Evolutionary conservation across 2,797 vertebrate species (phyloP), one percentile per base, ranked within the genome.

Genomic region (Semaprochilodus insignis): DNA sequence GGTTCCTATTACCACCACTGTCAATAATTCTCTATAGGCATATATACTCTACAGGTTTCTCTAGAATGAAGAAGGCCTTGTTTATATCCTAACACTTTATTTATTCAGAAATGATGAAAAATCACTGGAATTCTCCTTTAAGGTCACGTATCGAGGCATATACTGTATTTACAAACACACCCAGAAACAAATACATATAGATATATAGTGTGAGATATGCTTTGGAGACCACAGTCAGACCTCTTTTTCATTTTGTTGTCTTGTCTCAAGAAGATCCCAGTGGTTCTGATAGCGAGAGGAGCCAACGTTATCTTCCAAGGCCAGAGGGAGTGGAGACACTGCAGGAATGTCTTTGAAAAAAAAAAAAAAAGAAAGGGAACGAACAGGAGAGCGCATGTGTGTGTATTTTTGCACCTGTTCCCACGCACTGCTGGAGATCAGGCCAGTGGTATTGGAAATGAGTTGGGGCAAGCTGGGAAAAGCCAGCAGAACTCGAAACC

Each of bases 401-500:
- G 55, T 77, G 81, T 67, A 73, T 83, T 77, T 65, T 74, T 84
- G 90, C 92, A 93, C 93, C 90, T 94, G 91, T 93, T 93, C 87
- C 86, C 77, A 85, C 89, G 89, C 91, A 89, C 90, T 89, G 88
- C 87, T 91, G 91, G 90, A 70, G 83, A 91, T 87, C 85, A 85
- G 78, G 78, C 19, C 57, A 57, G 71, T 71, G 88, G 84, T 88
- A 89, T 81, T 78, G 83, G 77, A 82, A 88, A 87, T 81, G 80
- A 89, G 92, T 92, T 80, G 54, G 70, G 83, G 85, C 81, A 87
- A 81, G 85, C 17, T 31, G 77, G 83, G 80, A 81, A 84, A 81
- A 78, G 44, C 78, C 48, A 59, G 87, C 86, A 90, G 85, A 90
- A 70, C 86, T 88, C 80, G 88, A 89, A 91, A 91, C 80, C 59